Percentiles rank a stretch among this genome's conserved stretches.
Evolutionary conservation across 2,113 vertebrate species (phyloP).

Genomic region (Melanerpes formicivorus): DNA sequence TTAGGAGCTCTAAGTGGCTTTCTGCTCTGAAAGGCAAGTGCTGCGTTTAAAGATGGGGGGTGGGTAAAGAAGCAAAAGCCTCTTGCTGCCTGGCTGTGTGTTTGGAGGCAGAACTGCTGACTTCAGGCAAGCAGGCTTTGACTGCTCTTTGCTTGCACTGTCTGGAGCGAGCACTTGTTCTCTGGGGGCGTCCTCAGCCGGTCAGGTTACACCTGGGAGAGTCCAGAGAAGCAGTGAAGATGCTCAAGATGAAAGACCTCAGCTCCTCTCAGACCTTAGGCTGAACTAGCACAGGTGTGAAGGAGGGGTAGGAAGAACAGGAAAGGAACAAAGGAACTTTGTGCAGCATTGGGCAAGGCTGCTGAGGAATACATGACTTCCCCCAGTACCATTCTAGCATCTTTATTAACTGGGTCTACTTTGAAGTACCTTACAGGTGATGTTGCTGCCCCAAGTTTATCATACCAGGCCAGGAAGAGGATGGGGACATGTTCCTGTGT

Average conservation of each 20-base stretch:
- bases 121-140: not conserved
- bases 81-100: not conserved
- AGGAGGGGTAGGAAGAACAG: not conserved
- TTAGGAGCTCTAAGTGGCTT: not conserved
- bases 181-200: not conserved
- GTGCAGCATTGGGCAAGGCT: not conserved
- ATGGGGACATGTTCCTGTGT: accelerated
- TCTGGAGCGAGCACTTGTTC: not conserved
- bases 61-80: not conserved
- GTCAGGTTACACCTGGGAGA: not conserved
- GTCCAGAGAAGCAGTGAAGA: not conserved
- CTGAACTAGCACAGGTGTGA: not conserved
- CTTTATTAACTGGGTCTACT: not conserved
- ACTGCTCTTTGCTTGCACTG: not conserved
- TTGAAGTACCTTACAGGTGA: not conserved
- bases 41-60: not conserved
- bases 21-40: not conserved
- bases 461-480: not conserved
- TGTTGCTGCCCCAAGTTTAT: not conserved
- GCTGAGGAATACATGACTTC: not conserved
- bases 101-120: slow-evolving; percentile 21
- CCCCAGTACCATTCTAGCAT: not conserved
- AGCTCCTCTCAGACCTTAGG: not conserved
- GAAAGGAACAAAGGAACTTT: not conserved
- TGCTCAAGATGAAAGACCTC: not conserved